These are phyloP conservation scores for Trinorchestia longiramus DNA, from an alignment of 1,140 invertebrate genomes.

Conservation along the genomic window DNA sequence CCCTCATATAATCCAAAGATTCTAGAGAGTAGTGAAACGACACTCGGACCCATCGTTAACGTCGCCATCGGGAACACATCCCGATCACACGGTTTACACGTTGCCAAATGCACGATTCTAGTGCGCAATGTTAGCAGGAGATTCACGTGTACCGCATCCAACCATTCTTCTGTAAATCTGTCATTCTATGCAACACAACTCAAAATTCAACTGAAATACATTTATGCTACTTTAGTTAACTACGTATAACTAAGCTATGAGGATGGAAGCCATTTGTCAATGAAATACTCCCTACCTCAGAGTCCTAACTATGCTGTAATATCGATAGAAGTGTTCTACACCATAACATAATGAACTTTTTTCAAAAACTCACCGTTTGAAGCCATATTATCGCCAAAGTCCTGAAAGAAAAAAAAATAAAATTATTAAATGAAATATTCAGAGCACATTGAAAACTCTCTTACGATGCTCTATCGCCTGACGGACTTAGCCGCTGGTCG, in stretches of 20 bases:
- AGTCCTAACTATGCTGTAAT: not conserved
- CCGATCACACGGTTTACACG: not conserved
- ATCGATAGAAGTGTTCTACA: not conserved
- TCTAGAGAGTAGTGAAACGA: not conserved
- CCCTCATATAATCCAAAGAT: not conserved
- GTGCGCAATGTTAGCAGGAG: not conserved
- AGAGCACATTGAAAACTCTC: not conserved
- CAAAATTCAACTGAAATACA: not conserved
- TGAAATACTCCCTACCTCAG: not conserved
- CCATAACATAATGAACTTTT: not conserved
- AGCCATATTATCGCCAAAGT: not conserved
- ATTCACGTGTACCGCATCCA: not conserved
- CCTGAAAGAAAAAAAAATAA: slow-evolving; percentile 22
- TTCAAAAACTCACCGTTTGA: slow-evolving; percentile 20
- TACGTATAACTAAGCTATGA: not conserved
- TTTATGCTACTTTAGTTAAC: not conserved
- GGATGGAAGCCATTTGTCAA: not conserved
- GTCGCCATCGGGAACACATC: not conserved
- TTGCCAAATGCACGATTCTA: not conserved
- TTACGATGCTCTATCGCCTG: not conserved
- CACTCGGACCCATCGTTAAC: not conserved
- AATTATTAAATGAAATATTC: not conserved
- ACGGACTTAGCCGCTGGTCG: slow-evolving; percentile 46
- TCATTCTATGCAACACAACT: not conserved
- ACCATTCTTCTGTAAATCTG: not conserved